Base-by-base conservation (phyloP, 2,113 vertebrate species). In the Hylia prasina region DNA sequence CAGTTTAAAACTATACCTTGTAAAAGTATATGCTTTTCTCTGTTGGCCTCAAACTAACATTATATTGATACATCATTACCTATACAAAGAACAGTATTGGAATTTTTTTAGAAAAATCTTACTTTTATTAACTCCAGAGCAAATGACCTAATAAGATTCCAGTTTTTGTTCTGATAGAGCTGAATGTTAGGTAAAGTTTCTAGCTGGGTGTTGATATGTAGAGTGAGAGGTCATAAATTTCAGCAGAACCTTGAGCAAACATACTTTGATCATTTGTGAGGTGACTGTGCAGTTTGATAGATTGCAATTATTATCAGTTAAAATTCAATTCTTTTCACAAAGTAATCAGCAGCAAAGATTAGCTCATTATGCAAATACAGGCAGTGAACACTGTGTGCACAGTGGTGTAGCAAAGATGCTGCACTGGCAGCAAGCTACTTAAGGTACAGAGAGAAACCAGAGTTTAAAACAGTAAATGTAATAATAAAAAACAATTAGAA, bases 221-320 rank as follows among this genome's bases (percentile, higher is more conserved):
- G 45, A 92, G n/a, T 54, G 83, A 90, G 51, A 93, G 47, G 54
- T 97, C 71, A 92, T 96, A 92, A 97, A 87, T 95, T 96, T 94
- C 95, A 96, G 54, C 20, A 50, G 58, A 94, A 83, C 33, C 92
- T 96, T 91, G 77, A 95, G 69, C 63, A 96, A 95, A 94, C 79
- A 66, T 72, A 69, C 71, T 90, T 95, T 93, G 87, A 89, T 96
- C n/a, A 83, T 94, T 95, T 95, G 78, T 89, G 89, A 95, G 63
- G 83, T 84, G 79, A 93, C 94, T 83, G 44, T 72, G 45, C 66
- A 82, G 79, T 95, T 88, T 96, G 83, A 97, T 95, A 95, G 90
- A 97, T 95, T 96, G 93, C 90, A 95, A 96, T 97, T 97, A 97
- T 98, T 97, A 97, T 89, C 82, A 95, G 79, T 94, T 97, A 97